phyloP scores from a whole-genome alignment of 23 tunicate species.

The Phallusia fumigata region DNA sequence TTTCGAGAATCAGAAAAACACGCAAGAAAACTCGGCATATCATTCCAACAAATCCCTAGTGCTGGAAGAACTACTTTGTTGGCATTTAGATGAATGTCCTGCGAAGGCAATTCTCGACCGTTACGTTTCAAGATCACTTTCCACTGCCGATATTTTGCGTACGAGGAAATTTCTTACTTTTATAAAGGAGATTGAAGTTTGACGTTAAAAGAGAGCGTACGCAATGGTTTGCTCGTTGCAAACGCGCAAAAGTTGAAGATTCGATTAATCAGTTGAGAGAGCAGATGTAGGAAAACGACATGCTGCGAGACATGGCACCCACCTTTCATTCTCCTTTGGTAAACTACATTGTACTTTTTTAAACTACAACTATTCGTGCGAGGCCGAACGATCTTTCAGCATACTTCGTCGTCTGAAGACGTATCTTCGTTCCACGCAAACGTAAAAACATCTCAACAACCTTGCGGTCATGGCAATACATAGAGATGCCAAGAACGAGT shows the following conservation, averaged over 20 bases:
- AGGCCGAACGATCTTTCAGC: conserved; percentile 9
- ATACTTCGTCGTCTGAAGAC: conserved; percentile 19
- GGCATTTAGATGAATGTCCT: not conserved
- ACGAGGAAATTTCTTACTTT: not conserved
- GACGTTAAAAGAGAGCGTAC: not conserved
- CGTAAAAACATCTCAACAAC: not conserved
- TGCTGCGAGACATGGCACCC: conserved; percentile 4
- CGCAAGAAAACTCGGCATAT: not conserved
- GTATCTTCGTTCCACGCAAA: conserved; percentile 28
- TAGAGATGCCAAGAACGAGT: not conserved
- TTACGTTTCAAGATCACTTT: not conserved
- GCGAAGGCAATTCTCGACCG: not conserved
- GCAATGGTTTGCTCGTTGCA: conserved; percentile 11
- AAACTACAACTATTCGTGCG: not conserved
- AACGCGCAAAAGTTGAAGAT: not conserved
- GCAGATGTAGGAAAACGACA: not conserved
- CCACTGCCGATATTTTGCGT: not conserved
- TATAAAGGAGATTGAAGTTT: not conserved
- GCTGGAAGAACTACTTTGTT: not conserved
- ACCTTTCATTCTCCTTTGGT: not conserved
- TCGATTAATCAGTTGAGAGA: not conserved
- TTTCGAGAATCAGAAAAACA: not conserved
- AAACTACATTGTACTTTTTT: not conserved
- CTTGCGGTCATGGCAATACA: too few relatives aligned
- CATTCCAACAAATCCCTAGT: not conserved